These are phyloP conservation scores for Pachycephus smyrnensis DNA, from an alignment of 2,888 invertebrate species.

Conservation along the genomic window DNA sequence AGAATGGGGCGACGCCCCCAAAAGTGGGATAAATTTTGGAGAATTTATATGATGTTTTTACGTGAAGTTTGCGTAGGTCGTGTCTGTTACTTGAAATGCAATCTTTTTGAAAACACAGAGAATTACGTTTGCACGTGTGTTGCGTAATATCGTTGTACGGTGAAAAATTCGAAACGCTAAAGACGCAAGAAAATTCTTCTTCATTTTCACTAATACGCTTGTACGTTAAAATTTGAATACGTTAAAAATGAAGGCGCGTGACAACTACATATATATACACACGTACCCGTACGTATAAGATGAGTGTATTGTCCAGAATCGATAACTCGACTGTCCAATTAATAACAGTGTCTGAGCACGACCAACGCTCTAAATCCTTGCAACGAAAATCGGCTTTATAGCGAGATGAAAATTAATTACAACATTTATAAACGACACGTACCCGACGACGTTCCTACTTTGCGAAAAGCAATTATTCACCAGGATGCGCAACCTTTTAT, in stretches of 20 bases:
- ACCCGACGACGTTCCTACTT: too few species aligned
- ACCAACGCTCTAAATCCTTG: not conserved
- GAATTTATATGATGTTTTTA: not conserved
- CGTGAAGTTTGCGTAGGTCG: not conserved
- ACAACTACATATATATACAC: not conserved
- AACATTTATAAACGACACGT: not conserved
- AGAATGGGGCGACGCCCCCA: not conserved
- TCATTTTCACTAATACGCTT: not conserved
- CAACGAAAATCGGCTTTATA: not conserved
- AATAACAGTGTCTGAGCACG: not conserved
- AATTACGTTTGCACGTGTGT: not conserved
- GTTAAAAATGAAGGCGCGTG: not conserved
- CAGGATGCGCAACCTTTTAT: not conserved
- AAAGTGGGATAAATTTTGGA: not conserved
- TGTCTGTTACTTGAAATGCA: not conserved
- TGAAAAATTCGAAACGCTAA: not conserved
- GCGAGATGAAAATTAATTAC: not conserved
- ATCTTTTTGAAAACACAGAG: not conserved
- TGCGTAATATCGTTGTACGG: not conserved
- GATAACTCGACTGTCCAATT: not conserved
- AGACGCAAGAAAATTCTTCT: not conserved
- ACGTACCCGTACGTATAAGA: not conserved
- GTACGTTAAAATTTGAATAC: too few species aligned
- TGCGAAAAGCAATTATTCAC: too few species aligned
- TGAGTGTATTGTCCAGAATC: not conserved